These are phyloP conservation scores for Berghia stephanieae DNA, from an alignment of 1,140 invertebrate genomes.

Conservation along the genomic window DNA sequence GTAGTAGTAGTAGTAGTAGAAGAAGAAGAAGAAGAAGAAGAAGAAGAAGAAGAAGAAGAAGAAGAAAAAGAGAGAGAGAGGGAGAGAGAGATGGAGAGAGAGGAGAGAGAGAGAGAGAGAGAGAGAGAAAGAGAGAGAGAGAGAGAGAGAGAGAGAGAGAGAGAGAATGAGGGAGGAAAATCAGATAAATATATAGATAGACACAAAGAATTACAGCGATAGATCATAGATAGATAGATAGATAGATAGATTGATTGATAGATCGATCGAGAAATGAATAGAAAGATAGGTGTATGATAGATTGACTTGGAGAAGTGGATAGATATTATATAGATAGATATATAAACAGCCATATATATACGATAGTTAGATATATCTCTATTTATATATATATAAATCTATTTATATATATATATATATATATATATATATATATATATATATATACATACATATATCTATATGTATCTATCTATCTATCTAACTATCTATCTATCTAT, in stretches of 20 bases:
- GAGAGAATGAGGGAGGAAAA: slow-evolving; percentile 8
- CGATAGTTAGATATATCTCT: too few relatives aligned
- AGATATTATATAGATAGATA: too few relatives aligned
- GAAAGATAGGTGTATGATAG: too few relatives aligned
- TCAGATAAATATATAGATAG: too few relatives aligned
- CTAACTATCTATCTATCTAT: too few relatives aligned
- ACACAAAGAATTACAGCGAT: neutral
- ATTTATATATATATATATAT: too few relatives aligned
- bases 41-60: neutral
- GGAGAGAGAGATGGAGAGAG: neutral
- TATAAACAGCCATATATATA: too few relatives aligned
- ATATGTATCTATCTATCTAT: too few relatives aligned
- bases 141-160: slow-evolving; percentile 33
- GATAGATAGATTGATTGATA: neutral
- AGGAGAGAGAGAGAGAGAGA: neutral
- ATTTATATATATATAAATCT: too few relatives aligned
- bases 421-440: too few relatives aligned
- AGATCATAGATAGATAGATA: neutral
- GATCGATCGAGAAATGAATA: neutral
- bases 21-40: neutral
- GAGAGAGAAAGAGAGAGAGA: slow-evolving; percentile 2
- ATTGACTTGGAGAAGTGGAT: too few relatives aligned
- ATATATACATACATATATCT: too few relatives aligned
- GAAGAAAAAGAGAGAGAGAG: neutral
- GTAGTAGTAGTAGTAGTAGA: slow-evolving; percentile 15